These are phyloP conservation scores for Eristalis pertinax DNA, from an alignment of 2,888 invertebrate genomes.

Conservation along the genomic window DNA sequence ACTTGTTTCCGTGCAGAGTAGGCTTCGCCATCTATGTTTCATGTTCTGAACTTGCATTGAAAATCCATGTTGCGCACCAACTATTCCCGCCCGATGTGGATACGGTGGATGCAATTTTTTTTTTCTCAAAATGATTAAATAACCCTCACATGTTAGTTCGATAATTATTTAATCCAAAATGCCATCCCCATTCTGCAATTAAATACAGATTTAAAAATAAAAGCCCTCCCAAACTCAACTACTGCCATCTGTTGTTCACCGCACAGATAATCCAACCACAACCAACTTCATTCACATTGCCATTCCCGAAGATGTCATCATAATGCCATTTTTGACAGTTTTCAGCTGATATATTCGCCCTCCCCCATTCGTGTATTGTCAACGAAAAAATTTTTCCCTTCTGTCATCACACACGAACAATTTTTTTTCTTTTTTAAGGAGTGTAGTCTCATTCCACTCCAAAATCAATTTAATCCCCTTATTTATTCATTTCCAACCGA, in stretches of 20 bases:
- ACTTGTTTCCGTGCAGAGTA: not conserved
- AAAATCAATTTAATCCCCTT: slow-evolving; percentile 46
- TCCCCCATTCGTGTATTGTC: slow-evolving; percentile 48
- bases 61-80: no score
- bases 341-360: slow-evolving; percentile 64
- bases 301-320: slow-evolving; percentile 13
- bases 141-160: no score
- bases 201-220: no score
- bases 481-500: slow-evolving; percentile 24
- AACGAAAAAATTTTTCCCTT: slow-evolving; percentile 53
- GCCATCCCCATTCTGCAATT: no score
- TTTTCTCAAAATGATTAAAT: no score
- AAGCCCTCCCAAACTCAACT: not conserved
- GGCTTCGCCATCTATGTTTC: not conserved
- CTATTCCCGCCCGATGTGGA: no score
- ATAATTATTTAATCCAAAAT: no score
- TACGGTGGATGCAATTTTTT: no score
- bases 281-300: slow-evolving; percentile 15
- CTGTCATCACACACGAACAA: slow-evolving; percentile 64
- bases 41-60: not conserved
- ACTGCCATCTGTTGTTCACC: not conserved
- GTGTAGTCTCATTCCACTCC: slow-evolving; percentile 57
- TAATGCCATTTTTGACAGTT: slow-evolving; percentile 54
- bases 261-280: not conserved
- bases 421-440: slow-evolving; percentile 63